Base-by-base conservation (phyloP, 2,888 invertebrate genomes). In the Dysmachus trigonus region DNA sequence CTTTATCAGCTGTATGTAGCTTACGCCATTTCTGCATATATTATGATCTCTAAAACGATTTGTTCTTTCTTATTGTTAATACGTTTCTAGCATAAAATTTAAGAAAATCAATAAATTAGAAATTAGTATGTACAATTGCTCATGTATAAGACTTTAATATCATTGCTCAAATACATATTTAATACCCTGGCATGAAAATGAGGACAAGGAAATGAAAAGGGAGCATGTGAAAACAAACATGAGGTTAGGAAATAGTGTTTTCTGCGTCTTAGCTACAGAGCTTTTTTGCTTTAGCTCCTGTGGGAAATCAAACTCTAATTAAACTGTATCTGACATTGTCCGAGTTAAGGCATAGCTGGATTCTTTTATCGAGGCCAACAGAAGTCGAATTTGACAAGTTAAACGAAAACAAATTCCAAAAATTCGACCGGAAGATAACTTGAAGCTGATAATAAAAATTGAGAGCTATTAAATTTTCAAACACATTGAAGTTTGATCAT, bases 401-500 rank as follows among this genome's bases (percentile, higher is more conserved):
- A 47, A 62, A 62, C 27, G 62, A 62, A 62, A 62, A 22, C 53
- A 53, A 53, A 27, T 62, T 62, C 7, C 62, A 22, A 62, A n/a
- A 62, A 62, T 62, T 22, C 27, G 2, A 8, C 1, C 7, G 62
- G 18, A 10, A 62, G 62, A 62, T 62, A 22, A 62, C 13, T 62
- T 27, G 62, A 62, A 1, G 62, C 27, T 62, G 62, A 62, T 62
- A 62, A 62, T 62, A 62, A 22, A 62, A 62, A 62, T 62, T 62
- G 62, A 27, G 3, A 22, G 27, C 22, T 22, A 62, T 79, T 51
- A 79, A 51, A 79, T 51, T 79, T 30, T 79, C 31, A 15, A 27
- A 79, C 31, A 79, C 33, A 81, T 81, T 53, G 62, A 81, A 81
- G 81, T 81, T 81, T 81, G 33, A 33, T 31, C 53, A 53, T 81